Base-by-base conservation (phyloP, 2,888 invertebrate genomes). In the Parasteatoda lunata region DNA sequence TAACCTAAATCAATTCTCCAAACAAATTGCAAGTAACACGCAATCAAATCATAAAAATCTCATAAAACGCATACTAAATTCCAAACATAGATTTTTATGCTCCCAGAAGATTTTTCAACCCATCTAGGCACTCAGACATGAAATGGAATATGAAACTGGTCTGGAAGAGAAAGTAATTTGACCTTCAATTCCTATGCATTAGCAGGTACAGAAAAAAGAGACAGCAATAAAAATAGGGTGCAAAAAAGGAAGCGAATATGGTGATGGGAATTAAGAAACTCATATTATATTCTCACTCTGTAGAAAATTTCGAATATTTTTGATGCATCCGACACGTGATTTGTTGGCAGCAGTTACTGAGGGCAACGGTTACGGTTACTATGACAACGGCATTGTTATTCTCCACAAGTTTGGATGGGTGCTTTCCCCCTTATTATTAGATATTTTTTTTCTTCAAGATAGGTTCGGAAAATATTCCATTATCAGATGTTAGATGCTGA, bases 371-470 rank as follows among this genome's bases (percentile, higher is more conserved):
- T 86, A 68, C 70, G 51, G 83, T 84, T 72, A 30, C 85, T 45
- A 66, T 72, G 80, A 80, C 13, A 77, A 86, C 85, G n/a, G 80
- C 77, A 71, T 77, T 86, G 85, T 86, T 80, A 80, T 86, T 86
- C 85, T 66, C 65, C 69, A 45, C 45, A 72, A 69, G 76, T 52
- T 11, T 30, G 52, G 64, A 30, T 52, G 69, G 78, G 68, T 2
- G 30, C 30, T 30, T 30, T 30, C 30, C 30, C 30, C 30, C 30
- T 30, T 30, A 30, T 30, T 30, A 30, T 30, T 30, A 30, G 30
- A 30, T 30, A 30, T 30, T 30, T 30, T 30, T 30, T 30, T 30
- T 30, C 30, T 30, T 30, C 30, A 30, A 30, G 30, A 30, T 30
- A 30, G 1, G 30, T 30, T 30, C 2, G 30, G 30, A 30, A 30